Evolutionary conservation across 2,797 vertebrate genomes (phyloP).

Genomic region (Forpus xanthops): DNA sequence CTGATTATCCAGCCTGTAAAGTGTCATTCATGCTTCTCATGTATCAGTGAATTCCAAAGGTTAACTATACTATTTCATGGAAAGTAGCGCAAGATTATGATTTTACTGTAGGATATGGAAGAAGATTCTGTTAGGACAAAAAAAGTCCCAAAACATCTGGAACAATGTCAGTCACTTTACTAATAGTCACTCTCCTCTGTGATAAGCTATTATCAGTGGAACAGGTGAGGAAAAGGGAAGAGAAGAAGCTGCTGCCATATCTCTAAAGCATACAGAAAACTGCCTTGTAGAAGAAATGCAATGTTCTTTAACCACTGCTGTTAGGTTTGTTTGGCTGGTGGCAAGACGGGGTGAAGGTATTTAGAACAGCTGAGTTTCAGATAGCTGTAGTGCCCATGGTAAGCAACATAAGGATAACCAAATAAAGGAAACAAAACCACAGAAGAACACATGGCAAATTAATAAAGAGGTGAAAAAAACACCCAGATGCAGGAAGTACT

Average conservation of each 20-base stretch:
- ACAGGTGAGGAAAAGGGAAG: background rate
- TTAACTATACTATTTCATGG: constrained; percentile 7
- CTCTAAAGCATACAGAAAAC: background rate
- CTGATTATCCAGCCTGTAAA: background rate
- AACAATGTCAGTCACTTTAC: background rate
- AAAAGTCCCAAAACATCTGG: background rate
- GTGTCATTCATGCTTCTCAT: constrained; percentile 24
- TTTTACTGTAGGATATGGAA: background rate
- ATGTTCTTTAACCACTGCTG: background rate
- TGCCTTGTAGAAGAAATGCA: background rate
- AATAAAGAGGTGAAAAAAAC: background rate
- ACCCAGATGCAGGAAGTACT: background rate
- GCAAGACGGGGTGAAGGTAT: background rate
- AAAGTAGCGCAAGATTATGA: background rate
- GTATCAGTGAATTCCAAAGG: constrained; percentile 36
- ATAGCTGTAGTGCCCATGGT: background rate
- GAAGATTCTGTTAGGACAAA: background rate
- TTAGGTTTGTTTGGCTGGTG: background rate
- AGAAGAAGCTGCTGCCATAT: background rate
- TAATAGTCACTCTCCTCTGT: background rate
- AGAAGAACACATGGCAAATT: background rate
- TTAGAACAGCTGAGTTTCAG: background rate
- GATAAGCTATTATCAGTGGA: background rate
- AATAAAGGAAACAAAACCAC: background rate
- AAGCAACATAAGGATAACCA: background rate